phyloP scores from a whole-genome alignment of 2,113 vertebrate genomes.

The Pavo muticus region DNA sequence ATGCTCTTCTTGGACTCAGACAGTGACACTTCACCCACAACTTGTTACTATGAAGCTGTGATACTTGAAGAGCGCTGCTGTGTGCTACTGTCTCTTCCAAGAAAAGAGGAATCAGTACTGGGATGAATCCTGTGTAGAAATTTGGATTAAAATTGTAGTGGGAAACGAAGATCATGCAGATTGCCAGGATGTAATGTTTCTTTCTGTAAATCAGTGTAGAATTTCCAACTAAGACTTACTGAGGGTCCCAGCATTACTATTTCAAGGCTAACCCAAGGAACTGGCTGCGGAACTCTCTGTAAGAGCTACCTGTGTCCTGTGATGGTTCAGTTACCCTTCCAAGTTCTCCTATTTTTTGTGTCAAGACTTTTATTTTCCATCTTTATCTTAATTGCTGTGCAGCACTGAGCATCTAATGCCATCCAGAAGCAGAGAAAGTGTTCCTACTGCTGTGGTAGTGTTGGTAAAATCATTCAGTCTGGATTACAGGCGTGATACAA shows the following conservation, averaged over 20 bases:
- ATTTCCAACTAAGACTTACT: neutral
- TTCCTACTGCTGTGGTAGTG: neutral
- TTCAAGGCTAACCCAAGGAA: neutral
- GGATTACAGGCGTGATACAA: neutral
- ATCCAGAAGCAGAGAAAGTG: neutral
- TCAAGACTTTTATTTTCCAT: neutral
- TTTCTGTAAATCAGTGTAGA: neutral
- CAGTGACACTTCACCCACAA: constrained; percentile 56
- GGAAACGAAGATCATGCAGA: neutral
- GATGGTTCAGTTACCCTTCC: neutral
- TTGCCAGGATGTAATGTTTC: neutral
- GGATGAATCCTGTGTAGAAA: neutral
- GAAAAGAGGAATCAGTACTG: neutral
- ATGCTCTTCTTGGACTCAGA: neutral
- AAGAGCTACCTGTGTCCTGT: neutral
- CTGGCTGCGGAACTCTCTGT: neutral
- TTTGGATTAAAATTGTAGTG: neutral
- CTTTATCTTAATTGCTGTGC: neutral
- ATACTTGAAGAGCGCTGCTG: neutral
- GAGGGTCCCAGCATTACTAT: neutral
- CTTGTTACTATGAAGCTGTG: neutral
- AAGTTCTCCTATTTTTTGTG: neutral
- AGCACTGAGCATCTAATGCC: neutral
- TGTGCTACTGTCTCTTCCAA: neutral
- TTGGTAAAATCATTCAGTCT: neutral